These are phyloP conservation scores for Druceiella hillmani DNA, from an alignment of 2,888 invertebrate species.

Conservation along the genomic window DNA sequence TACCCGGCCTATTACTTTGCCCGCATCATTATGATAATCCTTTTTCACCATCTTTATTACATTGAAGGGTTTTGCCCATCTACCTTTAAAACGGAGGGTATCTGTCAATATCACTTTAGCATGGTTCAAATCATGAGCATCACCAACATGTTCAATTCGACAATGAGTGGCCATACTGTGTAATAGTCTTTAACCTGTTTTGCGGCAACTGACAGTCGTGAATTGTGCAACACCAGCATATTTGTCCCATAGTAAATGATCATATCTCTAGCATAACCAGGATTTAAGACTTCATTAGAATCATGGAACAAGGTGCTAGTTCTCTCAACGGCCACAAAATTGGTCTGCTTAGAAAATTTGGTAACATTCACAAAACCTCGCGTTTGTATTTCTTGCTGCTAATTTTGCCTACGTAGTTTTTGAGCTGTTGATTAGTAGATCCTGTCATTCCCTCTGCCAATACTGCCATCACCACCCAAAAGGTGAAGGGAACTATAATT, in stretches of 20 bases:
- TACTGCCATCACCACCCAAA: slow-evolving; percentile 47
- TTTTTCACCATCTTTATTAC: slow-evolving; percentile 46
- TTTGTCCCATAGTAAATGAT: slow-evolving; percentile 37
- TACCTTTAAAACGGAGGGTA: slow-evolving; percentile 66
- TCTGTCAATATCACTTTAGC: slow-evolving; percentile 63
- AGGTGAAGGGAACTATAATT: slow-evolving; percentile 45
- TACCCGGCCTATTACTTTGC: slow-evolving; percentile 48
- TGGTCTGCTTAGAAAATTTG: too few species aligned
- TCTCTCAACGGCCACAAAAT: too few species aligned
- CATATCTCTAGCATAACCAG: slow-evolving; percentile 30
- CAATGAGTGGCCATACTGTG: slow-evolving; percentile 36
- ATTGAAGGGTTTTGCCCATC: slow-evolving; percentile 64
- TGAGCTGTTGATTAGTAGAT: slow-evolving; percentile 34
- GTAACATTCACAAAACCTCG: too few species aligned
- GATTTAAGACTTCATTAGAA: slow-evolving; percentile 33
- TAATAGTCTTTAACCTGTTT: slow-evolving; percentile 37
- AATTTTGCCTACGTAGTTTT: too few species aligned
- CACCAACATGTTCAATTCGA: slow-evolving; percentile 38
- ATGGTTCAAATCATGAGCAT: slow-evolving; percentile 48
- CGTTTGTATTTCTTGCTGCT: too few species aligned
- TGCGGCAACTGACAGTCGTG: slow-evolving; percentile 35
- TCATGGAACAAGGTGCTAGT: slow-evolving; percentile 43
- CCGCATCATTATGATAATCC: slow-evolving; percentile 55
- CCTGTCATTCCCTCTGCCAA: slow-evolving; percentile 40
- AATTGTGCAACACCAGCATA: slow-evolving; percentile 37